A percentile compares a stretch with the other conserved stretches of the same genome.
Evolutionary conservation across 2,113 vertebrate species (phyloP).

Genomic region (Coryphaenoides rupestris): DNA sequence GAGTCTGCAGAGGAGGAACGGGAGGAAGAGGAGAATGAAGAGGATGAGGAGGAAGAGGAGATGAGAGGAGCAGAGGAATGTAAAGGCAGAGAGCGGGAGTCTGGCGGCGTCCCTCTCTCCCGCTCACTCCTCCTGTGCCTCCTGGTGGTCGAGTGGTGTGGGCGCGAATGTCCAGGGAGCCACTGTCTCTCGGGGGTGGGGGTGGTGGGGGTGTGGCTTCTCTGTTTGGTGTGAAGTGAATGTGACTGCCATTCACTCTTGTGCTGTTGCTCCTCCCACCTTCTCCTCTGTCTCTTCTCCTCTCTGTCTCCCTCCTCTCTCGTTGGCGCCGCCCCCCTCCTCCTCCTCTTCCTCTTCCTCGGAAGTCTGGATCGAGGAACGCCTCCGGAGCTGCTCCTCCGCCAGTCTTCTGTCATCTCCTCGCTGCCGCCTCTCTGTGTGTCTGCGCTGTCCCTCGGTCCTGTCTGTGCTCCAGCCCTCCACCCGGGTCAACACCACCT

Average conservation of each 20-base stretch:
- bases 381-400: slow-evolving; percentile 72
- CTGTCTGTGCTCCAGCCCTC: slow-evolving; percentile 35
- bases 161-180: slow-evolving; percentile 24
- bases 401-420: slow-evolving; percentile 73
- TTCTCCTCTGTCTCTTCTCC: slow-evolving; percentile 53
- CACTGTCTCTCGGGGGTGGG: slow-evolving; percentile 15
- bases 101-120: slow-evolving; percentile 56
- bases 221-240: slow-evolving; percentile 42
- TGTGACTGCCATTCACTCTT: slow-evolving; percentile 51
- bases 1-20: slow-evolving; percentile 78
- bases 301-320: slow-evolving; percentile 54
- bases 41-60: slow-evolving; percentile 75
- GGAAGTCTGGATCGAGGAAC: slow-evolving; percentile 68
- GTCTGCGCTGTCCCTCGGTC: slow-evolving; percentile 40
- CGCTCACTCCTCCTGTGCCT: slow-evolving; percentile 41
- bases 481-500: slow-evolving; percentile 9
- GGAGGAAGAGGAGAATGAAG: slow-evolving; percentile 70
- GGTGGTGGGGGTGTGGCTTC: slow-evolving; percentile 6
- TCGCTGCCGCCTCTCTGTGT: slow-evolving; percentile 37
- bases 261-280: slow-evolving; percentile 38
- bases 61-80: slow-evolving; percentile 61
- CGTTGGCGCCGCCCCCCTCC: slow-evolving; percentile 42
- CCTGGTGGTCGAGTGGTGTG: slow-evolving; percentile 23
- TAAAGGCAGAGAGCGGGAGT: slow-evolving; percentile 62
- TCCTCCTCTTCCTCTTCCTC: slow-evolving; percentile 67